Conservation (phyloP, 2,113 vertebrate genomes). For the Bos indicus region DNA sequence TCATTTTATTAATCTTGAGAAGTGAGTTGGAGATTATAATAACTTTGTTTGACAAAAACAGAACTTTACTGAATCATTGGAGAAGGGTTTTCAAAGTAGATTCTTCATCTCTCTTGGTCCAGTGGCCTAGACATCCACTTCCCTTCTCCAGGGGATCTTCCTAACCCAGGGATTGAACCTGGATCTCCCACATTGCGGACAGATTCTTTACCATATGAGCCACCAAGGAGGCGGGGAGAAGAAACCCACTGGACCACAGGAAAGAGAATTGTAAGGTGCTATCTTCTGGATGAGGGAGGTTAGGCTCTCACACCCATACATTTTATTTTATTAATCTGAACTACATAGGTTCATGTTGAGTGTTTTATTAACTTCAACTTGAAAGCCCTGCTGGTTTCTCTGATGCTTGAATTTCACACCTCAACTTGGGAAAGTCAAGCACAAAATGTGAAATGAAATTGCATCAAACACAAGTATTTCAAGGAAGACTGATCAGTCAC, state of each 20-base stretch:
- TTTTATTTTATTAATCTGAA: not conserved
- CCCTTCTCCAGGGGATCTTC: not conserved
- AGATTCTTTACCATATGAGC: not conserved
- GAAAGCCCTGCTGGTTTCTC: not conserved
- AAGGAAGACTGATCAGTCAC: not conserved
- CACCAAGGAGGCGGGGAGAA: not conserved
- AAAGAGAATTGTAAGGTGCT: not conserved
- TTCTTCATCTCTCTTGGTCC: not conserved
- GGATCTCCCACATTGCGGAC: not conserved
- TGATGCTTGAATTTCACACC: not conserved
- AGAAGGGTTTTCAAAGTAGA: not conserved
- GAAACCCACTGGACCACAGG: not conserved
- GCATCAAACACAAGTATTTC: not conserved
- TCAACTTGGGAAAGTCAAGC: constrained; percentile 40
- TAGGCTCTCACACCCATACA: not conserved
- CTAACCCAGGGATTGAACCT: not conserved
- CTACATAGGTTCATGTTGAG: not conserved
- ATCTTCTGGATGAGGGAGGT: not conserved
- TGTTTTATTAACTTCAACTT: constrained; percentile 29
- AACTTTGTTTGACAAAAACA: constrained; percentile 1
- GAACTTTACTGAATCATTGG: not conserved
- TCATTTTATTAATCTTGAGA: not conserved
- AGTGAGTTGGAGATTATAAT: not conserved
- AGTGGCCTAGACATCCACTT: not conserved
- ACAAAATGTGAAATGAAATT: constrained; percentile 1